phyloP scores from a whole-genome alignment of 2,113 vertebrate genomes.

The Pollimyrus isidori region DNA sequence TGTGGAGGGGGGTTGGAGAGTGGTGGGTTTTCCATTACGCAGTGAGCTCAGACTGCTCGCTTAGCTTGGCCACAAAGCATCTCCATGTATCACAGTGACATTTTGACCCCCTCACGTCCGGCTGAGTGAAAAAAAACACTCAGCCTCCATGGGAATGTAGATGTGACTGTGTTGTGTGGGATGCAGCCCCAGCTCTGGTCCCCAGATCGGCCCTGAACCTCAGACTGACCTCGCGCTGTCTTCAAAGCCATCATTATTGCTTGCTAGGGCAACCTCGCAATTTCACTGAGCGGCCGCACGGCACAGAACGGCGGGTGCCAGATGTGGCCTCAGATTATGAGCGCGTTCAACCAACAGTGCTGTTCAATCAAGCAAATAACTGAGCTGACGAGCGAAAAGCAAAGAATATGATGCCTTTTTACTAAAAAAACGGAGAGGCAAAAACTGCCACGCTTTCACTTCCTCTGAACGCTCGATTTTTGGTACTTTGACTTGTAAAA shows the following conservation, averaged over 20 bases:
- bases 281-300: not conserved
- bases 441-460: not conserved
- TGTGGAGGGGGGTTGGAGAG: slow-evolving; percentile 32
- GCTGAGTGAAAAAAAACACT: slow-evolving; percentile 40
- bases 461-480: not conserved
- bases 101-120: slow-evolving; percentile 43
- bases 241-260: not conserved
- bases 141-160: slow-evolving; percentile 47
- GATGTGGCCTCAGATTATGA: slow-evolving; percentile 1
- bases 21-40: slow-evolving; percentile 57
- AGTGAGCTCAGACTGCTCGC: slow-evolving; percentile 38
- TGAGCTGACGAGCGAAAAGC: not conserved
- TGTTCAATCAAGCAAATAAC: not conserved
- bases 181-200: not conserved
- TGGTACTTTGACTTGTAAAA: not conserved
- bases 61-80: slow-evolving; percentile 37
- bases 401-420: not conserved
- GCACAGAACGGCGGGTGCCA: not conserved
- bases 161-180: slow-evolving; percentile 32
- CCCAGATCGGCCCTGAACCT: not conserved
- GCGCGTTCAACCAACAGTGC: not conserved
- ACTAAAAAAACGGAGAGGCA: not conserved
- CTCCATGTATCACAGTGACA: slow-evolving; percentile 51
- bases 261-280: not conserved
- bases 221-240: slow-evolving; percentile 19